Percentiles rank a stretch among this genome's conserved stretches.
Conservation (phyloP, 2,888 invertebrate species). For the Lycaena phlaeas region DNA sequence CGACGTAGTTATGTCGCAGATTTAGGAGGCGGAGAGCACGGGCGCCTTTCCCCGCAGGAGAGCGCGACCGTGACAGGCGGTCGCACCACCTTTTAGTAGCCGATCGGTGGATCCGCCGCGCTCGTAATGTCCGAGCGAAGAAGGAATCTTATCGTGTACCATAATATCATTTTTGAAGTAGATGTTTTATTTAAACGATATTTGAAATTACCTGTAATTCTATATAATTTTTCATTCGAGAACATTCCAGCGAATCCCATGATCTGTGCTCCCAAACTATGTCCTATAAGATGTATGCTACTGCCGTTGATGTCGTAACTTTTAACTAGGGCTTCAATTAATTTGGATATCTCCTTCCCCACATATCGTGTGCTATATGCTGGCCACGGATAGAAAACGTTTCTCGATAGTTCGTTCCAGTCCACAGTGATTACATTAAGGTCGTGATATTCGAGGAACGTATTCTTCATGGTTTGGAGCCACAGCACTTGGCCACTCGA, state of each 20-base stretch:
- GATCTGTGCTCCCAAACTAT: conserved; percentile 75
- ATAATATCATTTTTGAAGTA: too few species aligned
- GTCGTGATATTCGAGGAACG: conserved; percentile 47
- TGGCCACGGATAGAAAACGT: conserved; percentile 49
- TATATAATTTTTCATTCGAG: conserved; percentile 45
- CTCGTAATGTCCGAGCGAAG: too few species aligned
- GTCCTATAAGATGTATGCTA: conserved; percentile 57
- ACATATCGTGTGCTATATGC: conserved; percentile 56
- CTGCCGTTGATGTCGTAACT: conserved; percentile 29
- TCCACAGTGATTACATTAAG: conserved; percentile 66
- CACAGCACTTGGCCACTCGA: conserved; percentile 45
- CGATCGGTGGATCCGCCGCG: too few species aligned
- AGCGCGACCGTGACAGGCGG: too few species aligned
- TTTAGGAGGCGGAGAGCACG: too few species aligned
- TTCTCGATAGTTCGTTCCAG: conserved; percentile 53
- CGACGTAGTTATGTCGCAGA: too few species aligned
- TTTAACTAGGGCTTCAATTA: conserved; percentile 32
- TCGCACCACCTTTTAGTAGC: too few species aligned
- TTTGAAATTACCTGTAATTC: conserved; percentile 77
- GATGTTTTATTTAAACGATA: too few species aligned
- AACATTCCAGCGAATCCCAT: conserved; percentile 74
- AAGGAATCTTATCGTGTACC: too few species aligned
- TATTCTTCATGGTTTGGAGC: conserved; percentile 52
- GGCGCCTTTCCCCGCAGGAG: too few species aligned
- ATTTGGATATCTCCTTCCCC: conserved; percentile 42